phyloP scores from a whole-genome alignment of 2,113 vertebrate genomes.

The Athene cunicularia region DNA sequence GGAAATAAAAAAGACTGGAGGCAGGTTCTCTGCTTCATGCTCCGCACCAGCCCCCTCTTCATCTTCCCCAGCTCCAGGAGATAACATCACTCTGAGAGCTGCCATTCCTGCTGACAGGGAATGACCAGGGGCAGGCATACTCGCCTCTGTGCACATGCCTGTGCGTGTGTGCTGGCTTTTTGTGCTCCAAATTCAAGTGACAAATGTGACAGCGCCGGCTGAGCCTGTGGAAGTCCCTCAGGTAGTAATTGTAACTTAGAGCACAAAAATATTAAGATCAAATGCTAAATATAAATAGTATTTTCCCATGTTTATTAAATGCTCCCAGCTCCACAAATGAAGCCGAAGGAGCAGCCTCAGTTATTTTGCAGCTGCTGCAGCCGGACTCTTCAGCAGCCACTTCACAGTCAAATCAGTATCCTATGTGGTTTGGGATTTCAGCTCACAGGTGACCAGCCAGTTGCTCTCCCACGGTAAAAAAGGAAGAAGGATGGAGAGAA shows the following conservation, averaged over 20 bases:
- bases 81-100: neutral
- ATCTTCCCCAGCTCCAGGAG: neutral
- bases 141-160: neutral
- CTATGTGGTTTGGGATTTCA: neutral
- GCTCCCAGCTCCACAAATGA: neutral
- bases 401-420: neutral
- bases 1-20: neutral
- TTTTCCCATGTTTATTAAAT: neutral
- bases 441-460: neutral
- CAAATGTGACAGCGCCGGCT: neutral
- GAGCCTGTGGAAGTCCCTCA: neutral
- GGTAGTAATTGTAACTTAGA: neutral
- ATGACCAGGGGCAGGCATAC: neutral
- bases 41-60: neutral
- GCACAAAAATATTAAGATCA: neutral
- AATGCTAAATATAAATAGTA: neutral
- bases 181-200: neutral
- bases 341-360: neutral
- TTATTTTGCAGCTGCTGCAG: neutral
- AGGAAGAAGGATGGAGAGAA: neutral
- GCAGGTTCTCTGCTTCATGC: rapidly evolving
- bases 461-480: neutral
- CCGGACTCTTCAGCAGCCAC: neutral
- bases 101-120: neutral
- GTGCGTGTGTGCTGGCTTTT: neutral